Evolutionary conservation across 2,113 vertebrate genomes (phyloP).

Genomic region (Gasterosteus aculeatus): DNA sequence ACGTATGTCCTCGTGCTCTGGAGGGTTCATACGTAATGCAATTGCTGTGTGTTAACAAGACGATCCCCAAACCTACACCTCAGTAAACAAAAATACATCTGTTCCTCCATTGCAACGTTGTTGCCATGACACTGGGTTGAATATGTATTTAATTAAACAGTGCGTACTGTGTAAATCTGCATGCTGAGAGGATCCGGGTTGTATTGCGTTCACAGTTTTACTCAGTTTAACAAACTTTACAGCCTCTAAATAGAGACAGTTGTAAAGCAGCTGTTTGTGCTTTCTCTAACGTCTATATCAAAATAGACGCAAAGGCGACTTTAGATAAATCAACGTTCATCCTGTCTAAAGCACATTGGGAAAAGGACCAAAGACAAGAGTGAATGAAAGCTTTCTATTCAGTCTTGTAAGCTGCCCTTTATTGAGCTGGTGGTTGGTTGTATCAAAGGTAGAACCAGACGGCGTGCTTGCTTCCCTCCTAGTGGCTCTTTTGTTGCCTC

Average conservation of each 20-base stretch:
- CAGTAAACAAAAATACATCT: conserved; percentile 28
- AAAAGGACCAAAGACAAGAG: conserved; percentile 76
- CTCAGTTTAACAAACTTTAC: conserved; percentile 28
- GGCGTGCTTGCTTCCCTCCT: conserved; percentile 62
- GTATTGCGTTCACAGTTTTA: conserved; percentile 41
- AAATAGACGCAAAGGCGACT: conserved; percentile 50
- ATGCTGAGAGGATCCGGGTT: conserved; percentile 23
- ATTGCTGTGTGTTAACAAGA: conserved; percentile 55
- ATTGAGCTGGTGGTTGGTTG: conserved; percentile 55
- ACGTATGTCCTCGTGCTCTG: conserved; percentile 25
- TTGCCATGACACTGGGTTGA: conserved; percentile 47
- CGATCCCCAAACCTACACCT: conserved; percentile 23
- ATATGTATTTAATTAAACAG: conserved; percentile 44
- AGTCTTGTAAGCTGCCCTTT: conserved; percentile 53
- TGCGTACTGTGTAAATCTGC: conserved; percentile 45
- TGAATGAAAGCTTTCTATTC: conserved; percentile 69
- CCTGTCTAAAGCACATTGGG: conserved; percentile 71
- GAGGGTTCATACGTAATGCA: conserved; percentile 37
- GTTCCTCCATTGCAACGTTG: conserved; percentile 22
- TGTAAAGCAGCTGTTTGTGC: conserved; percentile 83
- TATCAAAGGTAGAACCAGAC: conserved; percentile 74
- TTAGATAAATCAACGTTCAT: conserved; percentile 56
- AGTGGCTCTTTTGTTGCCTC: conserved; percentile 53
- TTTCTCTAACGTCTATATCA: conserved; percentile 57
- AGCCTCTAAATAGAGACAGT: conserved; percentile 67